Evolutionary conservation across 2,113 vertebrate species (phyloP).

Genomic region (Talpa occidentalis): DNA sequence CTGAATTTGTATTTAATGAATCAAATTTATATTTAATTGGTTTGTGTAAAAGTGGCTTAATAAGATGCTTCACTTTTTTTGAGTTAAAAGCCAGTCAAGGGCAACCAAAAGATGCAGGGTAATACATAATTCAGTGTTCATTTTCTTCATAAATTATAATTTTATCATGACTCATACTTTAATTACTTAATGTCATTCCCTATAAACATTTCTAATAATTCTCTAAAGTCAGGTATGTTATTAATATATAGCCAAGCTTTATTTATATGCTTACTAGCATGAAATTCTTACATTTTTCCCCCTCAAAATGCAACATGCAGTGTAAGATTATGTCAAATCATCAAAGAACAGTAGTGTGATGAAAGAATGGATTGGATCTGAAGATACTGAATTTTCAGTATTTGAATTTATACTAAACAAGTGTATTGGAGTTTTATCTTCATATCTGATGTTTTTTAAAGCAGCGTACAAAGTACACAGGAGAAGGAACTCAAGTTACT

Average conservation of each 20-base stretch:
- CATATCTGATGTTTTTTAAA: neutral
- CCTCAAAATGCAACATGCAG: neutral
- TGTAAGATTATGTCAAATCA: neutral
- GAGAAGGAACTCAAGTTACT: neutral
- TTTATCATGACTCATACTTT: constrained; percentile 47
- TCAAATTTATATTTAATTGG: constrained; percentile 60
- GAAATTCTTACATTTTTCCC: neutral
- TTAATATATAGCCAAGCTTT: neutral
- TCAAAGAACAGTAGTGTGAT: neutral
- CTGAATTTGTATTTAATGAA: constrained; percentile 62
- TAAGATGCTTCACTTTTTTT: constrained; percentile 30
- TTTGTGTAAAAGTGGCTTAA: constrained; percentile 42
- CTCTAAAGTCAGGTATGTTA: neutral
- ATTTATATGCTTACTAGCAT: neutral
- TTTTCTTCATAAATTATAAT: constrained; percentile 9
- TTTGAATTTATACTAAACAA: neutral
- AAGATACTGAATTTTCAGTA: neutral
- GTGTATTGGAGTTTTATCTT: neutral
- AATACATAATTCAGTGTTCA: neutral
- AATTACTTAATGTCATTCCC: constrained; percentile 33
- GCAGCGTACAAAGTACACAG: neutral
- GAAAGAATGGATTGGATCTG: neutral
- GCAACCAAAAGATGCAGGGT: neutral
- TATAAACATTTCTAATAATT: constrained; percentile 22
- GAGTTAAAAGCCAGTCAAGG: constrained; percentile 55